phyloP scores from a whole-genome alignment of 1,140 invertebrate species.

The Listronotus oregonensis region DNA sequence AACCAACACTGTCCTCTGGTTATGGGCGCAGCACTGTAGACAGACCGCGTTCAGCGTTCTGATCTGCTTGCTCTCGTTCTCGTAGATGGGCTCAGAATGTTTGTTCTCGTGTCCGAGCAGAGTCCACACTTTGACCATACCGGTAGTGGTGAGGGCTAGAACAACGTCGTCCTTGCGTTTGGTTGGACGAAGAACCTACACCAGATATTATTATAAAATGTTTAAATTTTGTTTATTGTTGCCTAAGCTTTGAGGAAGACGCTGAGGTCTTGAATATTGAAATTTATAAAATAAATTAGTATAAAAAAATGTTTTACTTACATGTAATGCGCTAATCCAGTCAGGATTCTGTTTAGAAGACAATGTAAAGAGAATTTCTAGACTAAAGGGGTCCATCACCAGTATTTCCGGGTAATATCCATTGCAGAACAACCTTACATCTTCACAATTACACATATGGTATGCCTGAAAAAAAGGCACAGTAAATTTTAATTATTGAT shows the following conservation, averaged over 20 bases:
- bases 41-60: slow-evolving; percentile 91
- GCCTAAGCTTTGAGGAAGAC: no score
- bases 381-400: slow-evolving; percentile 93
- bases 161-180: slow-evolving; percentile 95
- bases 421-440: slow-evolving; percentile 87
- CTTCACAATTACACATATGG: slow-evolving; percentile 77
- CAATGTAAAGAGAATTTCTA: slow-evolving; percentile 91
- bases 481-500: no score
- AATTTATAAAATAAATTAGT: no score
- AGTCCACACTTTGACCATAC: slow-evolving; percentile 98
- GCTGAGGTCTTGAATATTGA: no score
- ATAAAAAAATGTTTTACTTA: slow-evolving; percentile 58
- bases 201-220: neutral
- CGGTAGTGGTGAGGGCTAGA: slow-evolving; percentile 92
- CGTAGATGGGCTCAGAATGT: slow-evolving; percentile 85
- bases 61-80: slow-evolving; percentile 98
- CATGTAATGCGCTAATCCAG: slow-evolving; percentile 96
- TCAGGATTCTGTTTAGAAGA: slow-evolving; percentile 95
- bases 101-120: slow-evolving; percentile 86
- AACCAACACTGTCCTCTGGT: slow-evolving; percentile 94
- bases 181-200: slow-evolving; percentile 76
- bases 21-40: slow-evolving; percentile 92
- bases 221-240: no score
- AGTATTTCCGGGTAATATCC: slow-evolving; percentile 98
- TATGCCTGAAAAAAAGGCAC: slow-evolving; percentile 76